Evolutionary conservation across 2,113 vertebrate genomes (phyloP).

Genomic region (Bujurquina vittata): DNA sequence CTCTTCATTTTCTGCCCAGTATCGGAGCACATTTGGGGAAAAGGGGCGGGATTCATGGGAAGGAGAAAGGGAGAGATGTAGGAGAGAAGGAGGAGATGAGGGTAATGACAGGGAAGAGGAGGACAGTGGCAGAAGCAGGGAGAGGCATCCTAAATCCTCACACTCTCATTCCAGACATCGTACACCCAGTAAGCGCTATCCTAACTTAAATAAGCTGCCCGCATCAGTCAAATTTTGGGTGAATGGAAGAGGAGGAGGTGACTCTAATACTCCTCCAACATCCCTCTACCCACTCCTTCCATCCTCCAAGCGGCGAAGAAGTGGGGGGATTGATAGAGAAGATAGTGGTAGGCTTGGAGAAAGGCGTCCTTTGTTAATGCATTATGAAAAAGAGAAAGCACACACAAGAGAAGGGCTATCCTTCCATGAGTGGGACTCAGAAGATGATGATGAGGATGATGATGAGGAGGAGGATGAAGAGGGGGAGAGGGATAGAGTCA

Average conservation of each 20-base stretch:
- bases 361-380: slow-evolving; percentile 80
- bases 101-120: slow-evolving; percentile 78
- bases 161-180: slow-evolving; percentile 70
- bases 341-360: slow-evolving; percentile 74
- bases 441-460: slow-evolving; percentile 74
- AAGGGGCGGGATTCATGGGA: slow-evolving; percentile 80
- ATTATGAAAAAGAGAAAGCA: slow-evolving; percentile 79
- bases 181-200: slow-evolving; percentile 75
- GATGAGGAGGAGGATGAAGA: slow-evolving; percentile 70
- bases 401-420: slow-evolving; percentile 81
- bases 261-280: slow-evolving; percentile 71
- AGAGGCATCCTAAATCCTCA: slow-evolving; percentile 74
- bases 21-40: slow-evolving; percentile 76
- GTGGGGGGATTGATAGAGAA: slow-evolving; percentile 74
- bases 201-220: slow-evolving; percentile 83
- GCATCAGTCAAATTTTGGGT: slow-evolving; percentile 85
- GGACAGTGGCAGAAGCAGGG: slow-evolving; percentile 72
- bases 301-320: slow-evolving; percentile 77
- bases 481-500: slow-evolving; percentile 60
- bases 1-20: slow-evolving; percentile 79
- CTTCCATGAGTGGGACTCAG: slow-evolving; percentile 84
- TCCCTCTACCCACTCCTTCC: slow-evolving; percentile 79
- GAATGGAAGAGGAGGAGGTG: slow-evolving; percentile 72
- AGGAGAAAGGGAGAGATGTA: slow-evolving; percentile 75
- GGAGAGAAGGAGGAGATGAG: slow-evolving; percentile 76